Evolutionary conservation across 1,140 invertebrate species (phyloP).

Genomic region (Drosophila kikkawai): DNA sequence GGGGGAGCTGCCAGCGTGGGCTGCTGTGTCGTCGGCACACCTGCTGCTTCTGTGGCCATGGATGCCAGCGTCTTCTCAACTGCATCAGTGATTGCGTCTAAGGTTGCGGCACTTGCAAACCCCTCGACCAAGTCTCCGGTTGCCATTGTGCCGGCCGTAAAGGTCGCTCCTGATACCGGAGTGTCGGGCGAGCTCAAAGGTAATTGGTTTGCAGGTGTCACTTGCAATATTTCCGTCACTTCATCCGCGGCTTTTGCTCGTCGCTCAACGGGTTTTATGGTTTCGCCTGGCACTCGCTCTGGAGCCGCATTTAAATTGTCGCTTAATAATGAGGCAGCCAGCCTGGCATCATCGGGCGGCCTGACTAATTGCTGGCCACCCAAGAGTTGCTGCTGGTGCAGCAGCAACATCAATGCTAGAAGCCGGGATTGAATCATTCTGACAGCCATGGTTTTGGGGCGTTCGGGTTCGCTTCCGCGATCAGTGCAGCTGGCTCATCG

Average conservation of each 20-base stretch:
- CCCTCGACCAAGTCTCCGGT: conserved; percentile 13
- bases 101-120: conserved; percentile 4
- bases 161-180: neutral
- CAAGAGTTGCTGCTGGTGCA: conserved; percentile 19
- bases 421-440: conserved; percentile 11
- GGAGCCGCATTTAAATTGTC: conserved; percentile 60
- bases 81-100: conserved; percentile 18
- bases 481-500: conserved; percentile 30
- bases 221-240: conserved; percentile 13
- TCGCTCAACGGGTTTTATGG: conserved; percentile 30
- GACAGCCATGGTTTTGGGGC: neutral
- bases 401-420: conserved; percentile 16
- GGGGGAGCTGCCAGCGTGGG: conserved; percentile 2
- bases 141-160: conserved; percentile 13
- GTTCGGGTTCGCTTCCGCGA: conserved; percentile 4
- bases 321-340: conserved; percentile 16
- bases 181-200: conserved; percentile 8
- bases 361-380: conserved; percentile 44
- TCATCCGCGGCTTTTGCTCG: conserved; percentile 4
- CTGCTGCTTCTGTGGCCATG: conserved; percentile 18
- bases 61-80: neutral
- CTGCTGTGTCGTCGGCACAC: conserved; percentile 11
- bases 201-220: conserved; percentile 47
- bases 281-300: neutral
- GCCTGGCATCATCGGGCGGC: conserved; percentile 29